Percentiles rank a stretch among this genome's conserved stretches.
Conservation (phyloP, 2,113 vertebrate species). For the Cavia aperea region DNA sequence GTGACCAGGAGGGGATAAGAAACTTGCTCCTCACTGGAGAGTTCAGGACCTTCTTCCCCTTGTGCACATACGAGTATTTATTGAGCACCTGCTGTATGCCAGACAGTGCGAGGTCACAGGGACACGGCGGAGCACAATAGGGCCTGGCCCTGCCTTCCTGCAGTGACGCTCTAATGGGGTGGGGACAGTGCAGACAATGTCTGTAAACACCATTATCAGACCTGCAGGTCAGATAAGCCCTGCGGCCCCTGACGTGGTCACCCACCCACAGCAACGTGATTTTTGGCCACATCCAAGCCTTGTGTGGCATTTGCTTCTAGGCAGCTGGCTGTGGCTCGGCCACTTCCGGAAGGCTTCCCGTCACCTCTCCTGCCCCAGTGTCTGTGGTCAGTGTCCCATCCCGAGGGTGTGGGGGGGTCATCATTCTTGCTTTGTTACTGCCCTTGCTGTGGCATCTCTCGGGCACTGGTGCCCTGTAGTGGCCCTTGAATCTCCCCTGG, state of each 20-base stretch:
- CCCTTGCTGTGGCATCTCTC: neutral
- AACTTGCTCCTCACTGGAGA: neutral
- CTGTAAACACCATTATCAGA: neutral
- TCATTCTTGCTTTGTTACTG: neutral
- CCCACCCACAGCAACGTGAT: neutral
- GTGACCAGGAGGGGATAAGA: accelerated
- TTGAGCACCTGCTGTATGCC: neutral
- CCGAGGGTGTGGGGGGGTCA: neutral
- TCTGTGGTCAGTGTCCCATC: neutral
- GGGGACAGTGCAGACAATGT: neutral
- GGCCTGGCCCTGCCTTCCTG: neutral
- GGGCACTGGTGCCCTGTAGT: neutral
- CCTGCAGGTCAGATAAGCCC: neutral
- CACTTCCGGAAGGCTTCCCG: neutral
- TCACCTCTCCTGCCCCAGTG: neutral
- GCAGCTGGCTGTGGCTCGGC: neutral
- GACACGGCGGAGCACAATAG: neutral
- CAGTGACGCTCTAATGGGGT: neutral
- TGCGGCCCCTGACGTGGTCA: no score
- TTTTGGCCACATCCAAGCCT: neutral
- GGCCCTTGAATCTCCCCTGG: neutral
- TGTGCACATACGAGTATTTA: neutral
- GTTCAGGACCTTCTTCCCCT: neutral
- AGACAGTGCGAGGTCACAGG: neutral
- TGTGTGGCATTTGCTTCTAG: neutral